Base-by-base conservation (phyloP, 2,113 vertebrate species). In the Nestor notabilis region DNA sequence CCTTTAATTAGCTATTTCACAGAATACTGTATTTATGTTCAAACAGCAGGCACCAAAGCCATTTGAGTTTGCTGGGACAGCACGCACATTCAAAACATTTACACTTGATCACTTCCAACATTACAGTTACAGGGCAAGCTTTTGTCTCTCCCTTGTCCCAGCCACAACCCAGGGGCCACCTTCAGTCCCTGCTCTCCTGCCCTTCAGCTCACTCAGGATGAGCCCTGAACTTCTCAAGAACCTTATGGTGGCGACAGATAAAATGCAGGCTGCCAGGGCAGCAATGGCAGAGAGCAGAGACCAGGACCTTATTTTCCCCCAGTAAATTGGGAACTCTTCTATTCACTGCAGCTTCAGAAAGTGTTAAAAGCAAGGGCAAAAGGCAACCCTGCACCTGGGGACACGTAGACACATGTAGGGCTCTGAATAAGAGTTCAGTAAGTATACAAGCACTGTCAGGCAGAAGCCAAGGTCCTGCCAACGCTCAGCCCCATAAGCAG, bases 261-360 rank as follows among this genome's bases (percentile, higher is more conserved):
- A 89, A 78, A 63, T 3, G n/a, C 15, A 41, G 47, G 21, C 25
- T 66, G 16, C 11, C 31, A 28, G 20, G 33, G 17, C 2, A 7
- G 29, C 5, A 4, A 10, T 0, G 0, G 0, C 44, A 13, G 19
- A 41, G 31, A 81, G 31, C 47, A 53, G 31, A 84, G 25, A 4
- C 33, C 50, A 58, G 35, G 46, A 11, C 10, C n/a, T 49, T 14
- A n/a, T 29, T 80, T 49, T 70, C 56, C 19, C 25, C 16, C 25
- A 39, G 29, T 50, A 64, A 44, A 43, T 17, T 53, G 4, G 13
- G 39, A 79, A 44, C 10, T 20, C 25, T 56, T 80, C 44, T 11
- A 27, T 35, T 49, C 39, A 19, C 37, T 35, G 56, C 44, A 68
- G 50, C 37, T 93, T 75, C 49, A 24, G 7, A 33, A 95, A 52